Evolutionary conservation across 2,888 invertebrate genomes (phyloP).

Genomic region (Standfussiana lucernea): DNA sequence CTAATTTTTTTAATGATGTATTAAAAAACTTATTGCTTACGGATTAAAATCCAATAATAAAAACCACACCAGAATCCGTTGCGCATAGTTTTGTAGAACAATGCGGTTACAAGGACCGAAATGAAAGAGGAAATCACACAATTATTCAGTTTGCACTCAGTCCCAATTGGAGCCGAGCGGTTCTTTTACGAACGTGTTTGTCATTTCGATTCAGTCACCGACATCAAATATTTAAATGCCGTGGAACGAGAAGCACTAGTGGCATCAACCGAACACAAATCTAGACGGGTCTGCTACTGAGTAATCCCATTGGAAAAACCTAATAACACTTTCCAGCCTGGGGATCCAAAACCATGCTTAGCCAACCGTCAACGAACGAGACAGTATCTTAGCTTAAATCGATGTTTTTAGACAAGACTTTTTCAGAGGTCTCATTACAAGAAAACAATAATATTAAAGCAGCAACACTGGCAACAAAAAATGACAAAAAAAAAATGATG

Average conservation of each 20-base stretch:
- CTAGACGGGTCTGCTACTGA: no score
- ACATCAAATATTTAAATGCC: no score
- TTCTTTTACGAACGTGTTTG: no score
- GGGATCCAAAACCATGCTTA: neutral
- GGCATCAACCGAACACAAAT: no score
- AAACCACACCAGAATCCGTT: neutral
- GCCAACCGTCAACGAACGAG: neutral
- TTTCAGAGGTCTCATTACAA: neutral
- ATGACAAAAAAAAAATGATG: no score
- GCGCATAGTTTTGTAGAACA: neutral
- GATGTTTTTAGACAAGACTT: neutral
- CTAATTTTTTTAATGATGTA: neutral
- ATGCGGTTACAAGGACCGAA: no score
- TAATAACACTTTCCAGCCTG: neutral
- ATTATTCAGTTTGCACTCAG: no score
- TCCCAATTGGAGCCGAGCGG: no score
- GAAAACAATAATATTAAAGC: neutral
- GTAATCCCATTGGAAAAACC: neutral
- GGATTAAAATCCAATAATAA: neutral
- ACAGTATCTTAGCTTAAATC: neutral
- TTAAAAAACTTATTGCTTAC: neutral
- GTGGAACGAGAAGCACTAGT: no score
- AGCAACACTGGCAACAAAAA: no score
- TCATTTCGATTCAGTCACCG: no score
- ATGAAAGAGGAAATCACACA: no score